Base-by-base conservation (phyloP, 64 coral and sea anemone genomes). In the Actinia equina region DNA sequence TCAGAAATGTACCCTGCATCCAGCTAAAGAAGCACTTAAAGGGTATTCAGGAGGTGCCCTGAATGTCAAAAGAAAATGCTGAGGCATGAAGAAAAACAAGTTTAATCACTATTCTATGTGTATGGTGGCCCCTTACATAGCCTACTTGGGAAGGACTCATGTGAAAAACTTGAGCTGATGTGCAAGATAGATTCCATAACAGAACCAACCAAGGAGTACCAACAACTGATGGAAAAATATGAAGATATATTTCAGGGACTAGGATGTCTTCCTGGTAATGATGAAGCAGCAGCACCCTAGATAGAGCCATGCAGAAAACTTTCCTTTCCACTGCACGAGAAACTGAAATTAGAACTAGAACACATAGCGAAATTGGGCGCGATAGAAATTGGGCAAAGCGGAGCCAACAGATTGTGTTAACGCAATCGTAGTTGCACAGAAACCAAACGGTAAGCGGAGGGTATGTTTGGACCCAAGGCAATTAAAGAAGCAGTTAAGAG, bases 331-430 rank as follows among this genome's bases (percentile, higher is more conserved):
- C 12, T 65, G 3, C 62, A 65, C 23, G 62, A 65, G 6, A 65
- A 65, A 65, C 8, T 65, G 62, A 65, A 65, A 65, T n/a, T 13
- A 65, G 62, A 65, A 5, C 12, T 65, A n/a, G 62, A 23, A n/a
- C 62, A 19, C 62, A 65, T 65, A 20, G 62, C 23, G 17, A 18
- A 20, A 63, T 14, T 63, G 60, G 60, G 19, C 22, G 62, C 23
- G 17, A n/a, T 65, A 65, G 62, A n/a, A n/a, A n/a, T n/a, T n/a
- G n/a, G n/a, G n/a, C n/a, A n/a, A n/a, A 17, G 41, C 89, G 10
- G 82, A 79, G 61, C 82, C 87, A 42, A 94, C 91, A 23, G 87
- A 93, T 43, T 79, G 91, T 87, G 87, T 93, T 0, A 85, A 77
- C 27, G 65, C 55, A 23, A n/a, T 89, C 5, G 88, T 86, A 19